Evolutionary conservation across 2,888 invertebrate genomes (phyloP).

Genomic region (Pseudococcus longispinus): DNA sequence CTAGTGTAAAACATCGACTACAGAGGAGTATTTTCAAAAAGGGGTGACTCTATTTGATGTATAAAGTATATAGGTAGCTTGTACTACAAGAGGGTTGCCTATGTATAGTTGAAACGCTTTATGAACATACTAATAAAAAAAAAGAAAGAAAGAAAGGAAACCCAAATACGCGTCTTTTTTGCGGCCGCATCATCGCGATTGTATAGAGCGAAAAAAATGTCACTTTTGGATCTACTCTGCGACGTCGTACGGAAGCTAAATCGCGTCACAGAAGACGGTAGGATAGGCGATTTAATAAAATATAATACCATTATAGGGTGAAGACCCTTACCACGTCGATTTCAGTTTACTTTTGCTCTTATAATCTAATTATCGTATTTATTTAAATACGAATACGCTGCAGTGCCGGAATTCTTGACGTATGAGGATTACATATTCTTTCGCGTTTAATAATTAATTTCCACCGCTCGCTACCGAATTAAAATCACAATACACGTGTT

Average conservation of each 20-base stretch:
- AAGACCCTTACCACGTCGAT: slow-evolving; percentile 14
- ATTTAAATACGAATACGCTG: background rate
- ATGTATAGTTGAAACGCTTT: slow-evolving; percentile 12
- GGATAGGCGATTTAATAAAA: background rate
- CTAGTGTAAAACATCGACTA: slow-evolving; percentile 7
- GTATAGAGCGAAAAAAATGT: background rate
- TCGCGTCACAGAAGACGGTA: background rate
- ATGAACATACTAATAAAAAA: slow-evolving; percentile 26
- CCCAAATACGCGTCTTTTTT: slow-evolving; percentile 9
- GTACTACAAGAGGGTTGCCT: slow-evolving; percentile 10
- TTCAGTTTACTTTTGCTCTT: slow-evolving; percentile 15
- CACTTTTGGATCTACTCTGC: background rate
- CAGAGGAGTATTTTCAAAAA: slow-evolving; percentile 16
- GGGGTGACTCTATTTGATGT: slow-evolving; percentile 34
- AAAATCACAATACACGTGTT: slow-evolving; percentile 1
- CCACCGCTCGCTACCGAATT: background rate
- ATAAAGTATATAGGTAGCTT: background rate
- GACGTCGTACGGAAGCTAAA: background rate
- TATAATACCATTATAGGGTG: slow-evolving; percentile 20
- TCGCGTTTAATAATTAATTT: background rate
- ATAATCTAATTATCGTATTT: slow-evolving; percentile 26
- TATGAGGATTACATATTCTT: background rate
- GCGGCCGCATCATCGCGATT: background rate
- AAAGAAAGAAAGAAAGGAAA: background rate
- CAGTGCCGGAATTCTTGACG: slow-evolving; percentile 1